Evolutionary conservation across 2,113 vertebrate genomes (phyloP).

Genomic region (Ariopsis seemanni): DNA sequence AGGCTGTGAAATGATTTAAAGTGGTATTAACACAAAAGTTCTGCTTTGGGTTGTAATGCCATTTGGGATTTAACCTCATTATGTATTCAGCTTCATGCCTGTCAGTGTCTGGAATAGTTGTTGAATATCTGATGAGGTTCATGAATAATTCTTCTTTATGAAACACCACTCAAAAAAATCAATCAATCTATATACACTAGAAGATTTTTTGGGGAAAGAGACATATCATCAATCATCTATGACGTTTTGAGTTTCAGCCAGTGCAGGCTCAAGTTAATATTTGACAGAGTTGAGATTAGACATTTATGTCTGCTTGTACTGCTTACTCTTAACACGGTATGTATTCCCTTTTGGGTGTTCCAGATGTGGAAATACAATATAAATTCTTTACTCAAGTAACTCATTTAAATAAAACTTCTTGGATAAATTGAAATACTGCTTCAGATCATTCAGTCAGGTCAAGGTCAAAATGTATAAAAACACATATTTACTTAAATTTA

Average conservation of each 20-base stretch:
- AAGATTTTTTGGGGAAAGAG: neutral
- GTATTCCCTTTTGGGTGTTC: neutral
- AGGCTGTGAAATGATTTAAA: constrained; percentile 1
- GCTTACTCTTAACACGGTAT: neutral
- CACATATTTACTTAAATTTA: neutral
- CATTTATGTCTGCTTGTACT: constrained; percentile 10
- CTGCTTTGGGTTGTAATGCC: constrained; percentile 7
- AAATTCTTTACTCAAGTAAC: neutral
- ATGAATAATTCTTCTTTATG: constrained; percentile 28
- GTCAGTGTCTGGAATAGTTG: constrained; percentile 13
- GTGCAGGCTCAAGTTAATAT: constrained; percentile 12
- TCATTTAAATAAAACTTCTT: neutral
- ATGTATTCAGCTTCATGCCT: constrained; percentile 8
- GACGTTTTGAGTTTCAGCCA: constrained; percentile 3
- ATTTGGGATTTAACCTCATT: constrained; percentile 13
- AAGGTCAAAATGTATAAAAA: neutral
- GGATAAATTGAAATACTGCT: neutral
- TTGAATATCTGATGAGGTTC: constrained; percentile 21
- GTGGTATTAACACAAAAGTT: constrained; percentile 14
- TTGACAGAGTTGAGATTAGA: constrained; percentile 9
- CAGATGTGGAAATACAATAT: neutral
- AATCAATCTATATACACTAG: neutral
- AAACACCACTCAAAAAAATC: neutral
- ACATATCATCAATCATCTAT: constrained; percentile 9
- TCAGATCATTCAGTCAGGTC: neutral